A percentile compares a stretch with the other conserved stretches of the same genome.
Conservation (phyloP, 1,140 invertebrate species). For the Saxidomus purpurata region DNA sequence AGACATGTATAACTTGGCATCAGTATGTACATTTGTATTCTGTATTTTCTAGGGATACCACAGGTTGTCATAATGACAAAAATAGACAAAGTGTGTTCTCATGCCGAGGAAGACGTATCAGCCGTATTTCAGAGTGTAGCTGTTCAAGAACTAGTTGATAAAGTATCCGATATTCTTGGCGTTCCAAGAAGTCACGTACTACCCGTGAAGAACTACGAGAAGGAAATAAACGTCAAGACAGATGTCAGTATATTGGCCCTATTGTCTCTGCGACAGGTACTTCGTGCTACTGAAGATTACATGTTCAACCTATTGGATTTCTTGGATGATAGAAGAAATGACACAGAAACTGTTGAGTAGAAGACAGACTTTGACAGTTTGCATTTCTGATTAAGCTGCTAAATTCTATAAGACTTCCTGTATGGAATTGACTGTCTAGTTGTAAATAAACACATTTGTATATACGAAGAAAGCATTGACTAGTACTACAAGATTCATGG, state of each 20-base stretch:
- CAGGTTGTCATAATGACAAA: conserved; percentile 61
- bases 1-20: no score
- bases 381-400: no score
- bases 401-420: no score
- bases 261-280: conserved; percentile 19
- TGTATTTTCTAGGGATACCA: conserved; percentile 40
- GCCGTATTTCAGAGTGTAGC: conserved; percentile 34
- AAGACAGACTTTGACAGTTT: no score
- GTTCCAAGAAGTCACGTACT: conserved; percentile 50
- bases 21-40: no score
- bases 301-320: conserved; percentile 39
- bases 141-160: conserved; percentile 44
- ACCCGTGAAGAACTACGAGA: conserved; percentile 50
- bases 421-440: no score
- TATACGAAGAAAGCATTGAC: no score
- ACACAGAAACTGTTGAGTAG: background rate
- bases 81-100: conserved; percentile 46
- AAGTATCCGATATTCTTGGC: conserved; percentile 39
- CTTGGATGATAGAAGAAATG: background rate
- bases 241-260: conserved; percentile 26
- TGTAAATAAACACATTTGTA: no score
- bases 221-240: conserved; percentile 39
- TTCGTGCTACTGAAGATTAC: conserved; percentile 36
- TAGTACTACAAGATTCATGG: no score
- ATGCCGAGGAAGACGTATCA: conserved; percentile 24